Base-by-base conservation (phyloP, 1,140 invertebrate genomes). In the Philaenus spumarius region DNA sequence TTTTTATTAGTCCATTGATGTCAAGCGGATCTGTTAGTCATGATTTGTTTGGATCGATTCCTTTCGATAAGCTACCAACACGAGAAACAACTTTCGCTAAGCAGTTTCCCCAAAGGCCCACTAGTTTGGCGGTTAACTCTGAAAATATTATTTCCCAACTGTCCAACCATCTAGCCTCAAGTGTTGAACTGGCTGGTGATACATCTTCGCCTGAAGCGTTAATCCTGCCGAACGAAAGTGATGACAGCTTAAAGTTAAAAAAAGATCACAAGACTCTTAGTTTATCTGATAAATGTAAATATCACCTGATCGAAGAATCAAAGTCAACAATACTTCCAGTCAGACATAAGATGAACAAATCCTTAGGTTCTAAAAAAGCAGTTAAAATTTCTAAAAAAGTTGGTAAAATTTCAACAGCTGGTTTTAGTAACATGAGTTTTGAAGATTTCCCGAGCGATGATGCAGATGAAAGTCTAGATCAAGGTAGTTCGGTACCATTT, bases 391-490 rank as follows among this genome's bases (percentile, higher is more conserved):
- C 57, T 1, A 58, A 65, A 45, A 71, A 69, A 62, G 46, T 62
- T 11, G 53, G 46, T 30, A 71, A 70, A 62, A 60, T 59, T 37
- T 19, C 42, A 7, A 63, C 23, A 34, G 53, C 48, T 50, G 85
- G 85, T 2, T 86, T 89, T 61, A 85, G 82, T 62, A 89, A 89
- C 65, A 84, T 88, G 83, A 88, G 85, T 64, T 89, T 89, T 63
- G 86, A 88, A 69, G 86, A 89, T 69, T 85, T 86, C 64, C 82
- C 83, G 1, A 83, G 82, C 19, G 85, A 86, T 61, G 82, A 86
- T 56, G 58, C 39, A 1, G 66, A 63, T 22, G 61, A 68, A n/a
- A 53, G 46, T 47, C 42, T 63, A 35, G 59, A 54, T 30, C 40
- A 48, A n/a, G 46, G 60, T 3, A 63, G 60, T 12, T 63, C 58